These are phyloP conservation scores for Ypsolopha sequella DNA, from an alignment of 2,888 invertebrate genomes.

Conservation along the genomic window DNA sequence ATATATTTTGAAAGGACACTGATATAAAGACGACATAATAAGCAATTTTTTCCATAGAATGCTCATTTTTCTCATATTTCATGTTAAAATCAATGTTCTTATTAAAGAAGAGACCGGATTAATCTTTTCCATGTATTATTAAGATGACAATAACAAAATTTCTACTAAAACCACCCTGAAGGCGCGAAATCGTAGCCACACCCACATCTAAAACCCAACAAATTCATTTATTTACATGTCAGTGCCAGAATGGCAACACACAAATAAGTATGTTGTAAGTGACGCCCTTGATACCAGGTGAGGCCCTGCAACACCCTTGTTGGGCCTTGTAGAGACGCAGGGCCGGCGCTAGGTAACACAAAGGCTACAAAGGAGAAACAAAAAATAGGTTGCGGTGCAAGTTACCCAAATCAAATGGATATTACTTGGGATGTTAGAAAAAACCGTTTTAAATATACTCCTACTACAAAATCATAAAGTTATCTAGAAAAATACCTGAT, in stretches of 20 bases:
- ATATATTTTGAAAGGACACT: too few relatives aligned
- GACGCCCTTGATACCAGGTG: background rate
- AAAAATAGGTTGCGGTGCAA: conserved; percentile 34
- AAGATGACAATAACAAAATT: background rate
- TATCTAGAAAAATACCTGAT: too few relatives aligned
- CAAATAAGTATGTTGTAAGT: conserved; percentile 61
- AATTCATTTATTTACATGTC: conserved; percentile 63
- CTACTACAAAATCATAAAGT: too few relatives aligned
- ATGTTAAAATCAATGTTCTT: too few relatives aligned
- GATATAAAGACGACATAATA: too few relatives aligned
- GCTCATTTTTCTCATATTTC: too few relatives aligned
- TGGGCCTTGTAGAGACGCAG: conserved; percentile 31
- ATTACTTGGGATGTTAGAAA: too few relatives aligned
- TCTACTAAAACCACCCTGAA: conserved; percentile 41
- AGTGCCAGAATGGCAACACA: conserved; percentile 60
- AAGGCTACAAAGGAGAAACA: conserved; percentile 62
- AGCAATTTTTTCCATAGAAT: too few relatives aligned
- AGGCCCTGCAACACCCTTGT: conserved; percentile 56
- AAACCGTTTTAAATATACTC: too few relatives aligned
- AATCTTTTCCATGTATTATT: too few relatives aligned
- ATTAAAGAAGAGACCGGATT: too few relatives aligned
- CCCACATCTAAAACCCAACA: conserved; percentile 27
- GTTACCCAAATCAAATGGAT: too few relatives aligned
- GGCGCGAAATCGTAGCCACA: conserved; percentile 52
- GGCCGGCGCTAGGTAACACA: conserved; percentile 64